These are phyloP conservation scores for Hyphantria cunea DNA, from an alignment of 1,140 invertebrate species.

Conservation along the genomic window DNA sequence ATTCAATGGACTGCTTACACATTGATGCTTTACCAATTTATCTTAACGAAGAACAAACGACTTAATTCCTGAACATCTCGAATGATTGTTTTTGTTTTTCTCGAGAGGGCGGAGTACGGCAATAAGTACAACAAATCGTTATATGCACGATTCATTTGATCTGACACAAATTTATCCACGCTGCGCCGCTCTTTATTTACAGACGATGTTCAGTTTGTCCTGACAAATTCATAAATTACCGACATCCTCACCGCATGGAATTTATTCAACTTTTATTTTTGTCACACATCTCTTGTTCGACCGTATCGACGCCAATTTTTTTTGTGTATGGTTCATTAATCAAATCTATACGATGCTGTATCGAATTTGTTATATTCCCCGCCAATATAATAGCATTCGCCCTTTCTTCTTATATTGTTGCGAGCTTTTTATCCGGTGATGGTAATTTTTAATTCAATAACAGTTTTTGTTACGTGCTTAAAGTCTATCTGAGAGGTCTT, in stretches of 20 bases:
- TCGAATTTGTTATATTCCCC: conserved; percentile 2
- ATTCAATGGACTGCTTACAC: conserved; percentile 5
- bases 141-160: conserved; percentile 75
- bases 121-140: conserved; percentile 73
- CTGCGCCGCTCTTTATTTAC: conserved; percentile 74
- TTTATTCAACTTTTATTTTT: conserved; percentile 70
- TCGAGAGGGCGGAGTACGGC: conserved; percentile 43
- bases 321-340: conserved; percentile 57
- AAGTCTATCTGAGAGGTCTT: too few relatives aligned
- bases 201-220: conserved; percentile 76
- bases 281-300: conserved; percentile 62
- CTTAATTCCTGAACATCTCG: conserved; percentile 37
- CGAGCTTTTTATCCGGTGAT: too few relatives aligned
- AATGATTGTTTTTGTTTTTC: conserved; percentile 30
- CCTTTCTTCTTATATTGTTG: too few relatives aligned
- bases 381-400: neutral
- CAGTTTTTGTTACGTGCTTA: too few relatives aligned
- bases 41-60: conserved; percentile 34
- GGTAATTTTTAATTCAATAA: too few relatives aligned
- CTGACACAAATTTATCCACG: conserved; percentile 79
- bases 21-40: conserved; percentile 17
- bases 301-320: conserved; percentile 63
- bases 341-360: conserved; percentile 28
- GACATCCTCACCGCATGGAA: conserved; percentile 68
- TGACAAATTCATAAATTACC: conserved; percentile 82